Conservation (phyloP, 2,113 vertebrate genomes). For the rat (Rattus norvegicus) region DNA sequence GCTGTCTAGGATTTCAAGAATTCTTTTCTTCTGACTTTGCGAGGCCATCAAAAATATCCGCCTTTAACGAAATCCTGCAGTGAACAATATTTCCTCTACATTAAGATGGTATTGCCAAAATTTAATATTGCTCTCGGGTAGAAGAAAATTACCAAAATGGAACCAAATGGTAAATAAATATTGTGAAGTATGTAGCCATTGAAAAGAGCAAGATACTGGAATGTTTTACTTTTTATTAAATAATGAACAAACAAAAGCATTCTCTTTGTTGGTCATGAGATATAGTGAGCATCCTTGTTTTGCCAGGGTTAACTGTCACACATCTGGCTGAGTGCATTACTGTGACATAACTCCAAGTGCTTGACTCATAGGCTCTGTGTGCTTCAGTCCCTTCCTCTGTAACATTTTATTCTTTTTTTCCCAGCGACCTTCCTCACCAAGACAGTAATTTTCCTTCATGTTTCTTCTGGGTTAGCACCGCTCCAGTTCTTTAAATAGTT, state of each 20-base stretch:
- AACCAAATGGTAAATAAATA: neutral
- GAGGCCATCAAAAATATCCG: neutral
- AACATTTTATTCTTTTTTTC: neutral
- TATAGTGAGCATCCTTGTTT: neutral
- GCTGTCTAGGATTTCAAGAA: neutral
- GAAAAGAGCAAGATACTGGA: neutral
- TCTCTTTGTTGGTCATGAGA: neutral
- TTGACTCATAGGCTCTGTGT: neutral
- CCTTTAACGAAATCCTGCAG: neutral
- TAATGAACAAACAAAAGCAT: neutral
- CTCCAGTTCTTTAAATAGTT: neutral
- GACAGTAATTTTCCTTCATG: neutral
- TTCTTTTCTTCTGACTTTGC: neutral
- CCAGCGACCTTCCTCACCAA: neutral
- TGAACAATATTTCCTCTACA: neutral
- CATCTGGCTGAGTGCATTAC: neutral
- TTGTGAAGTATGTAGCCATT: neutral
- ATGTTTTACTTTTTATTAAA: neutral
- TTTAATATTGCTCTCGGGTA: neutral
- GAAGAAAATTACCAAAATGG: neutral
- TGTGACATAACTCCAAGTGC: neutral
- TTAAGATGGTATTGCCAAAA: neutral
- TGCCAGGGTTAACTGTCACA: neutral
- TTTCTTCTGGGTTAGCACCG: neutral
- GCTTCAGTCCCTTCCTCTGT: neutral